These are phyloP conservation scores for Brachyhypopomus gauderio DNA, from an alignment of 2,113 vertebrate species.

Conservation along the genomic window DNA sequence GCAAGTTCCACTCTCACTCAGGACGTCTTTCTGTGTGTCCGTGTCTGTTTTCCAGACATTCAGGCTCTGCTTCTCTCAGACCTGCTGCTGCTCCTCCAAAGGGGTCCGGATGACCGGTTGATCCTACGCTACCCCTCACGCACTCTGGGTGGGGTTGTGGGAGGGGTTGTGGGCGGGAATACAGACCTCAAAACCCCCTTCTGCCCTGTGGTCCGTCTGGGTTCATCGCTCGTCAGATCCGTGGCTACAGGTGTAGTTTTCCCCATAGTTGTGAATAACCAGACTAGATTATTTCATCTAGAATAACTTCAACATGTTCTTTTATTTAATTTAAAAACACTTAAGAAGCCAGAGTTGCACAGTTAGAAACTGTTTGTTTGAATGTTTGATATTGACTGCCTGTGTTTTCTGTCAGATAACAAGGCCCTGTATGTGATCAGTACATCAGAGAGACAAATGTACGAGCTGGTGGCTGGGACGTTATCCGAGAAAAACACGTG, in stretches of 20 bases:
- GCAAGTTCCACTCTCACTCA: background rate
- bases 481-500: conserved; percentile 88
- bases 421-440: conserved; percentile 93
- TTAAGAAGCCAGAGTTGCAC: too few species aligned
- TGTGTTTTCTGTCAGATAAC: conserved; percentile 75
- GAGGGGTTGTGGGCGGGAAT: conserved; percentile 70
- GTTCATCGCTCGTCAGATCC: conserved; percentile 82
- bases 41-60: conserved; percentile 76
- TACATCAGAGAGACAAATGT: conserved; percentile 90
- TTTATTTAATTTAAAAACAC: background rate
- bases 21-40: too few species aligned
- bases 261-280: background rate
- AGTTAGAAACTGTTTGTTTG: too few species aligned
- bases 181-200: conserved; percentile 84
- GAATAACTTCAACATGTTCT: background rate
- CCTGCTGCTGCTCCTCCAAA: conserved; percentile 85
- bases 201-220: conserved; percentile 87
- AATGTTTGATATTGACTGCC: background rate
- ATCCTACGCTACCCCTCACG: conserved; percentile 82
- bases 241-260: conserved; percentile 87
- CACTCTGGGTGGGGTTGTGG: conserved; percentile 72
- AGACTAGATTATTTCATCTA: background rate
- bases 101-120: conserved; percentile 83
- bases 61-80: conserved; percentile 90
- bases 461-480: conserved; percentile 86